Base-by-base conservation (phyloP, 1,140 invertebrate genomes). In the Drosophila takahashii region DNA sequence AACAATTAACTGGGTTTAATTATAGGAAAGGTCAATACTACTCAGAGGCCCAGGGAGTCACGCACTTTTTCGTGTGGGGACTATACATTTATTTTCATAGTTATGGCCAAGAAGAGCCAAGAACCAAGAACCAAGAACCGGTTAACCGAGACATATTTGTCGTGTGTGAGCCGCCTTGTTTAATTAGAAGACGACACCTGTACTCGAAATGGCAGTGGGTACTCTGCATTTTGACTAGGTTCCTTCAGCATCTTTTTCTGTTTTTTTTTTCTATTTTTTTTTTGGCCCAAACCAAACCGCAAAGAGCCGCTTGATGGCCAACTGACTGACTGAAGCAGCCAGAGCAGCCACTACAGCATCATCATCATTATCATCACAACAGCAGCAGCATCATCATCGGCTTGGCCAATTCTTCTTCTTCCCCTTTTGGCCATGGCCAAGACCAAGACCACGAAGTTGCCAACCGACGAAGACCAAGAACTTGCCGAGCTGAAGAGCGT, bases 121-220 rank as follows among this genome's bases (percentile, higher is more conserved):
- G 13, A 41, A 41, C 74, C 74, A n/a, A n/a, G 29, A 32, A 15
- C 39, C 1, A 15, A 15, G 13, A 41, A 41, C 74, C 74, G 73
- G 74, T 77, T 77, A 42, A 47, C 73, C 61, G 53, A 58, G 36
- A 61, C 73, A 69, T 77, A 89, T 89, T 87, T 86, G 79, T 89
- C 66, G 48, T 48, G 51, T 65, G 73, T 80, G 78, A 11, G 36
- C 13, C 41, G 15, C 66, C 69, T 77, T 86, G 83, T 81, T 85
- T 85, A 85, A 85, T 86, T 85, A 85, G 81, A 86, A 81, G 83
- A 54, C 79, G 76, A 84, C 81, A 85, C 81, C 81, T 85, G 83
- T 87, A 75, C 64, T 66, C 44, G 22, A 80, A 71, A 44, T 60
- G 34, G 59, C 59, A 50, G 57, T 50, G 22, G 22, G 22, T 22